These are phyloP conservation scores for Diplazon laetatorius DNA, from an alignment of 2,888 invertebrate species.

Conservation along the genomic window DNA sequence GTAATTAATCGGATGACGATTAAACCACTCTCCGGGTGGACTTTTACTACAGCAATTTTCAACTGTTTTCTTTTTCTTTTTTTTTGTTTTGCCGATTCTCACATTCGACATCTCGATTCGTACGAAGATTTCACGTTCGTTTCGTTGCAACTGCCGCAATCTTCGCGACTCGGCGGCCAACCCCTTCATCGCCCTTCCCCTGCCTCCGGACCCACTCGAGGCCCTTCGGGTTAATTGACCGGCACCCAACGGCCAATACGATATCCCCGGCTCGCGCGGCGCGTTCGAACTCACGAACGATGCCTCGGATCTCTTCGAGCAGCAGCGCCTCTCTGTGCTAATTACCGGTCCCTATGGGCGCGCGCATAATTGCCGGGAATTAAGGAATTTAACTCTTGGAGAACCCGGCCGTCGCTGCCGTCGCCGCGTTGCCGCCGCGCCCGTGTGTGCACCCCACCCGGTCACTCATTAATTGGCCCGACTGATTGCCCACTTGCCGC, in stretches of 20 bases:
- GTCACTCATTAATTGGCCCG: slow-evolving; percentile 75
- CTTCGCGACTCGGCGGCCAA: not conserved
- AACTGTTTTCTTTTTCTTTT: slow-evolving; percentile 19
- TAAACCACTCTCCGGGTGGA: not conserved
- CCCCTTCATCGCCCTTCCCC: not conserved
- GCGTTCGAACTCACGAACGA: slow-evolving; percentile 32
- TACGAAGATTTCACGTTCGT: slow-evolving; percentile 1
- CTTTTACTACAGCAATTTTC: not conserved
- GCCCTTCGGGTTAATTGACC: slow-evolving; percentile 44
- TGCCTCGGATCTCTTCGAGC: slow-evolving; percentile 13
- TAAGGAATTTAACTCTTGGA: slow-evolving; percentile 72
- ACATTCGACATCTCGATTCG: slow-evolving; percentile 5
- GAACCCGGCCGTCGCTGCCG: slow-evolving; percentile 46
- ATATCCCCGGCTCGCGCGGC: slow-evolving; percentile 18
- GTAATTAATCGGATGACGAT: slow-evolving; percentile 39
- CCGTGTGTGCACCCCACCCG: no score
- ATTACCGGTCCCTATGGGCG: slow-evolving; percentile 60
- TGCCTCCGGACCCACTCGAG: no score
- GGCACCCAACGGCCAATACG: slow-evolving; percentile 40
- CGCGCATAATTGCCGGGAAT: slow-evolving; percentile 76
- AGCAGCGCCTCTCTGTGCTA: slow-evolving; percentile 48
- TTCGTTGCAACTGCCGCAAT: not conserved
- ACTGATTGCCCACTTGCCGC: slow-evolving; percentile 75
- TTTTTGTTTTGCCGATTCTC: not conserved
- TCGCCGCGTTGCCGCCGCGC: slow-evolving; percentile 50